phyloP scores from a whole-genome alignment of 2,888 invertebrate genomes.

The Leucophenga maculata region DNA sequence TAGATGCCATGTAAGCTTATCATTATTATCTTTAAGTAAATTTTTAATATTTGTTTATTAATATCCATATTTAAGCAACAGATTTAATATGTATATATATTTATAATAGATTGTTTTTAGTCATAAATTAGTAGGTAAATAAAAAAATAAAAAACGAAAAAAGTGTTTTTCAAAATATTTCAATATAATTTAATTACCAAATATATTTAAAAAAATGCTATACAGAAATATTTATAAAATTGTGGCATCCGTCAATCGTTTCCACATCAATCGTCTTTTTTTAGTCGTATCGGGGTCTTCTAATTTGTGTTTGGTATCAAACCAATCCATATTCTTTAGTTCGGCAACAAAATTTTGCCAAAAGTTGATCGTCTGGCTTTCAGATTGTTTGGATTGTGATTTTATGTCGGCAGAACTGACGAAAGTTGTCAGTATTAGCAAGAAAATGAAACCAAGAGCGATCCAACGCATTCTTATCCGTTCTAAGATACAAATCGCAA shows the following conservation, averaged over 20 bases:
- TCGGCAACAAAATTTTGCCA: not conserved
- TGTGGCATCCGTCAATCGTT: not conserved
- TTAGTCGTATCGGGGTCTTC: not conserved
- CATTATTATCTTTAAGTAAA: too few species aligned
- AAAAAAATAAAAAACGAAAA: too few species aligned
- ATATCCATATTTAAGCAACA: too few species aligned
- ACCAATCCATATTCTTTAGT: not conserved
- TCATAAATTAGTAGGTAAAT: too few species aligned
- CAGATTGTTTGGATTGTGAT: too few species aligned
- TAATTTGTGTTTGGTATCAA: not conserved
- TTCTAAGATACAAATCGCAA: not conserved
- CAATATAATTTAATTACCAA: too few species aligned
- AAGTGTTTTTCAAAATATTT: too few species aligned
- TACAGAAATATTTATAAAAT: not conserved
- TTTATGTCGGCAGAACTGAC: not conserved
- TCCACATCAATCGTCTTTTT: not conserved
- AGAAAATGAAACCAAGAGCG: not conserved
- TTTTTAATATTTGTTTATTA: too few species aligned
- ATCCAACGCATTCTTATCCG: conserved; percentile 10
- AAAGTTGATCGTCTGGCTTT: not conserved
- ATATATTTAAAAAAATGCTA: too few species aligned
- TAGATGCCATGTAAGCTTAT: too few species aligned
- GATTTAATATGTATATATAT: too few species aligned
- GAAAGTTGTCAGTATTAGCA: not conserved
- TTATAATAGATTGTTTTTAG: too few species aligned